phyloP scores from a whole-genome alignment of 2,888 invertebrate genomes.

The Crematogaster levior region DNA sequence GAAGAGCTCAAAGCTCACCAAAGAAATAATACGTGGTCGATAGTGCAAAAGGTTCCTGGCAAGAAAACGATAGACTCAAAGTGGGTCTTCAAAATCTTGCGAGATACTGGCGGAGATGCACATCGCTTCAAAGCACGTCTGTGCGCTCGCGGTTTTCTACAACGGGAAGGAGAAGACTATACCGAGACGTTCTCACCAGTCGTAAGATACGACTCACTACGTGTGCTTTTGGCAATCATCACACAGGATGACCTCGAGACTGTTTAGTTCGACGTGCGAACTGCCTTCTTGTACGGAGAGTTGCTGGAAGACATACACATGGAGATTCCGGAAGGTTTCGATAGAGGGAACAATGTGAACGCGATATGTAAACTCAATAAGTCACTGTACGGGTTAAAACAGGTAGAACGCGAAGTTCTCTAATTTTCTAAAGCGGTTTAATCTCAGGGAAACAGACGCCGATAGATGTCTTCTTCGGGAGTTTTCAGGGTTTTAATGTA shows the following conservation, averaged over 20 bases:
- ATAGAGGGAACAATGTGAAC: too few species aligned
- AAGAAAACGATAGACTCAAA: not conserved
- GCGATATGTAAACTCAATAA: too few species aligned
- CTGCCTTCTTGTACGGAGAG: too few species aligned
- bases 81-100: not conserved
- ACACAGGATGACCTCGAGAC: too few species aligned
- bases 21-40: not conserved
- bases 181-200: not conserved
- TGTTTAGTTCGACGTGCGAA: too few species aligned
- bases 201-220: constrained; percentile 3
- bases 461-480: too few species aligned
- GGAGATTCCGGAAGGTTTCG: not conserved
- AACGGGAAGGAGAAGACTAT: not conserved
- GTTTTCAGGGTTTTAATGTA: too few species aligned
- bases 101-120: not conserved
- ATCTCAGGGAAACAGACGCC: too few species aligned
- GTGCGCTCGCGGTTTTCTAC: not conserved
- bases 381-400: not conserved
- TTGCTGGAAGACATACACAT: not conserved
- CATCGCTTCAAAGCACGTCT: not conserved
- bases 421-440: too few species aligned
- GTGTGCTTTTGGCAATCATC: too few species aligned
- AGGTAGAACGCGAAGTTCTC: too few species aligned
- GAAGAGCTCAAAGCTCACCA: not conserved
- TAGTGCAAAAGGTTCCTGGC: not conserved